phyloP scores from a whole-genome alignment of 1,140 invertebrate species.

The Galleria mellonella region DNA sequence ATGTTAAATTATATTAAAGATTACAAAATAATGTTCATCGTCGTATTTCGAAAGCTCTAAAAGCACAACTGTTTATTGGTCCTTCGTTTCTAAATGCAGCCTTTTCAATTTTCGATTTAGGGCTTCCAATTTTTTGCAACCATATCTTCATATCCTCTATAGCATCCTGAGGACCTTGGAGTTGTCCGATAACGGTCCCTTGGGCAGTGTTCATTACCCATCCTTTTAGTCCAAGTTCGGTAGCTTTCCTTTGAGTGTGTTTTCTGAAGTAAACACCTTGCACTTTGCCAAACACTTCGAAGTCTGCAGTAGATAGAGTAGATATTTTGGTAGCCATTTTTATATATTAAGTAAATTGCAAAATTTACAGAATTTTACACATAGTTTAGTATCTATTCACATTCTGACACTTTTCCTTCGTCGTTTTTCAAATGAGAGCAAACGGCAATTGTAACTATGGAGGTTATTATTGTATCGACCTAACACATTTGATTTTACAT shows the following conservation, averaged over 20 bases:
- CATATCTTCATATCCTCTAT: slow-evolving; percentile 78
- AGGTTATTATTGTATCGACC: slow-evolving; percentile 17
- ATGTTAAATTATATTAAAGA: neutral
- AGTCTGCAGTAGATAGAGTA: slow-evolving; percentile 47
- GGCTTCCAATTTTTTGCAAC: slow-evolving; percentile 77
- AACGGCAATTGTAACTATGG: neutral
- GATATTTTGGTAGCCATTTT: slow-evolving; percentile 33
- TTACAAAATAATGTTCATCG: slow-evolving; percentile 19
- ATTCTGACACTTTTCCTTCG: slow-evolving; percentile 20
- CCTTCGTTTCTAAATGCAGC: slow-evolving; percentile 73
- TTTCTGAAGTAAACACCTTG: slow-evolving; percentile 77
- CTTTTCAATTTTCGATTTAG: slow-evolving; percentile 77
- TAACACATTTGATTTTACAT: no score
- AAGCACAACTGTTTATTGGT: slow-evolving; percentile 38
- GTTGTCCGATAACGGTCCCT: slow-evolving; percentile 77
- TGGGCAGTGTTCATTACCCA: slow-evolving; percentile 80
- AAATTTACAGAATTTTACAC: slow-evolving; percentile 1
- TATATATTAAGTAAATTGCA: neutral
- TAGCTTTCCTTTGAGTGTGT: slow-evolving; percentile 76
- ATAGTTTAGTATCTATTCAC: slow-evolving; percentile 4
- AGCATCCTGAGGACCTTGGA: slow-evolving; percentile 75
- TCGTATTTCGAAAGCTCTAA: slow-evolving; percentile 52
- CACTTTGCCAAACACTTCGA: slow-evolving; percentile 76
- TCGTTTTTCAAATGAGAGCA: slow-evolving; percentile 24
- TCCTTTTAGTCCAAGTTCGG: slow-evolving; percentile 75